Evolutionary conservation across 1,140 invertebrate species (phyloP), one percentile per base, ranked within the genome.

Genomic region (Hylaeus anthracinus): DNA sequence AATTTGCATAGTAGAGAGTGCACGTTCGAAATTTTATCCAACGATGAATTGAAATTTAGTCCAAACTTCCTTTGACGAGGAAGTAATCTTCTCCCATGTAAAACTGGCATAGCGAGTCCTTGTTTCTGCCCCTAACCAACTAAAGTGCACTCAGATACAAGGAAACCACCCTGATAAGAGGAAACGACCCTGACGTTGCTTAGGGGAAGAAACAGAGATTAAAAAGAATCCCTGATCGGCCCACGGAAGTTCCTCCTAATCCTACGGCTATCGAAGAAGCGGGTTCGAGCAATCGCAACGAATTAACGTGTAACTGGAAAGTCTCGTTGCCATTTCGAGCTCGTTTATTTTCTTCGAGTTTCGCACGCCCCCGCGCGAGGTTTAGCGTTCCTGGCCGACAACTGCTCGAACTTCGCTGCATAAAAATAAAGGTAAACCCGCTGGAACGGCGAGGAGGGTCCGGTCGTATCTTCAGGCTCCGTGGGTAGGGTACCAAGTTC

Each of bases 361-460:
- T 14, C 45, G 43, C 14, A 3, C 9, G 43, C 12, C 26, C 26
- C 26, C 0, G 10, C 4, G 14, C 63, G 53, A 14, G 43, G 12
- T 76, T 75, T 76, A 81, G 76, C 72, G 39, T 43, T 4, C 26
- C 43, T 26, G 71, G 26, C 39, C 26, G 45, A 26, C 63, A 72
- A 45, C 64, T 66, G 41, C n/a, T 15, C 5, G 15, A 80, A 80
- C 72, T 80, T 69, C 3, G 9, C 45, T 53, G 37, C 51, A 55
- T 76, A 81, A 77, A 69, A 81, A 76, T 81, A 77, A 77, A 76
- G 65, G 41, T 64, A 76, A 81, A 81, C 64, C 65, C 43, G 3
- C 9, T 9, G n/a, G 43, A 43, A 48, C 14, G 60, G 5, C 3
- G 58, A 69, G 39, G 15, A 51, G 48, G 15, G 37, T 43, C 12